Evolutionary conservation across 2,797 vertebrate species (phyloP).

Genomic region (Ibycter americanus): DNA sequence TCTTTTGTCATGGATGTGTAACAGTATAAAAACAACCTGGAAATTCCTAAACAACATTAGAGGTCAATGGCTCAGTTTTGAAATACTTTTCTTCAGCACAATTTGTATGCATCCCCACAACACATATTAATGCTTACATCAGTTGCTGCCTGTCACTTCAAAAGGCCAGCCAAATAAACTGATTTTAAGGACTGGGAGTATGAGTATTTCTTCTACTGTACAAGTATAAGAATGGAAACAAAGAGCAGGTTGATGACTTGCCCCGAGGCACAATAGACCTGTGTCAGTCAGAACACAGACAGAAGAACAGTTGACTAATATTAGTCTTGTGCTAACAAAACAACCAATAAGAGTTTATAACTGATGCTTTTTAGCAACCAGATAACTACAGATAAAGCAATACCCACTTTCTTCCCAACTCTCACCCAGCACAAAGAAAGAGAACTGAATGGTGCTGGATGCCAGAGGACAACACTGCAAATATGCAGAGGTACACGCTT

Average conservation of each 20-base stretch:
- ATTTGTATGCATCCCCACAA: not conserved
- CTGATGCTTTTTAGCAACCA: not conserved
- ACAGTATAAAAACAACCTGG: not conserved
- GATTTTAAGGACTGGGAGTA: not conserved
- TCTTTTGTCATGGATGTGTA: not conserved
- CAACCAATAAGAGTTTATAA: not conserved
- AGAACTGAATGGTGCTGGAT: not conserved
- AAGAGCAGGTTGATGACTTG: not conserved
- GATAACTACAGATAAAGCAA: not conserved
- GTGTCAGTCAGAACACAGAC: not conserved
- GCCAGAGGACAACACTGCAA: not conserved
- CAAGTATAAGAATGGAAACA: not conserved
- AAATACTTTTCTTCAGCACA: not conserved
- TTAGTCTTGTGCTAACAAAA: not conserved
- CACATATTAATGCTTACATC: not conserved
- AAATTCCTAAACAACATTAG: not conserved
- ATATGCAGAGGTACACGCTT: not conserved
- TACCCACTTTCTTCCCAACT: not conserved
- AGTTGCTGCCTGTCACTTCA: not conserved
- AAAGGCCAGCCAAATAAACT: not conserved
- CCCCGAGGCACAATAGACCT: not conserved
- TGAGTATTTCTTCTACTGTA: not conserved
- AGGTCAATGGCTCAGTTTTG: not conserved
- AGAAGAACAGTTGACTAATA: not conserved
- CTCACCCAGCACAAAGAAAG: not conserved